phyloP scores from a whole-genome alignment of 1,140 invertebrate species.

The Parapsyche elsis region DNA sequence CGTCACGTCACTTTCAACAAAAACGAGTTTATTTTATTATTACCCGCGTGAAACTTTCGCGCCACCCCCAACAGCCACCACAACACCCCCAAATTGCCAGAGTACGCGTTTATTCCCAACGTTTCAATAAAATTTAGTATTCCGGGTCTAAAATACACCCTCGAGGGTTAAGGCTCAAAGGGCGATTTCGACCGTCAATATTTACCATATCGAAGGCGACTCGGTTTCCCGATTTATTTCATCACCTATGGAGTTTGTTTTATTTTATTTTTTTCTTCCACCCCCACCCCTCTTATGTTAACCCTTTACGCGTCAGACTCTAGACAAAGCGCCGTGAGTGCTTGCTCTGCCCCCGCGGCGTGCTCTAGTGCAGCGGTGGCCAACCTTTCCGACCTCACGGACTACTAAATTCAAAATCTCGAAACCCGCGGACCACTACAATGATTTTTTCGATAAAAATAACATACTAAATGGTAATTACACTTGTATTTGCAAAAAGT shows the following conservation, averaged over 20 bases:
- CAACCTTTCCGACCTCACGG: too few relatives aligned
- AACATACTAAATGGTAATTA: too few relatives aligned
- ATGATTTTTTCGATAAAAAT: too few relatives aligned
- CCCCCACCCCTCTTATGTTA: background rate
- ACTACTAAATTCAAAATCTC: too few relatives aligned
- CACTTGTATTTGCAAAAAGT: too few relatives aligned
- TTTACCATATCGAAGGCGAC: background rate
- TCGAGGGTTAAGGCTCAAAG: background rate
- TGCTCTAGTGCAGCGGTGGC: too few relatives aligned
- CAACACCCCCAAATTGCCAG: too few relatives aligned
- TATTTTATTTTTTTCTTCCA: background rate
- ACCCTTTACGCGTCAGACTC: background rate
- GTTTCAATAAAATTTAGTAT: conserved; percentile 2
- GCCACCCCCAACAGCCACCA: too few relatives aligned
- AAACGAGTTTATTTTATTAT: too few relatives aligned
- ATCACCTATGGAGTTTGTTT: background rate
- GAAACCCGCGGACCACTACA: too few relatives aligned
- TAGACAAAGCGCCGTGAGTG: background rate
- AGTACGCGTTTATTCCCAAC: background rate
- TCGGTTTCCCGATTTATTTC: background rate
- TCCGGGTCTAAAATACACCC: background rate
- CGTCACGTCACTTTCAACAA: too few relatives aligned
- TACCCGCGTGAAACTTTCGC: too few relatives aligned
- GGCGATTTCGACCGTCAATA: background rate
- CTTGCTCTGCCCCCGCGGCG: background rate